These are phyloP conservation scores for Sepiola atlantica DNA, from an alignment of 2,888 invertebrate genomes.

Conservation along the genomic window DNA sequence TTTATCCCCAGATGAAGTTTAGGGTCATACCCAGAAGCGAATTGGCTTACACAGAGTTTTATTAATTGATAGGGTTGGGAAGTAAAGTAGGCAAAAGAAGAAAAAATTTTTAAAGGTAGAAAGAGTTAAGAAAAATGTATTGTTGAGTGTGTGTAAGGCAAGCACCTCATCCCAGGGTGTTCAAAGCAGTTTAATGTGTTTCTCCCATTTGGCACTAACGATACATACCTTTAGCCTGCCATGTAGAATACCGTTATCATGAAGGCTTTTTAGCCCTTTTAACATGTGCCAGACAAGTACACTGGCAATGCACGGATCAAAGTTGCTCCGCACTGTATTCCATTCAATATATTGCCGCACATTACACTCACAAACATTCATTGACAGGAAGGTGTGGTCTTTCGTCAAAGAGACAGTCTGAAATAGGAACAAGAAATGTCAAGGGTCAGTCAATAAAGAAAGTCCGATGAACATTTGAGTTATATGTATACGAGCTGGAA, in stretches of 20 bases:
- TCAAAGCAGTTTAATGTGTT: no score
- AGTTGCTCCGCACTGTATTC: slow-evolving; percentile 53
- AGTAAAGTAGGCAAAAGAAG: no score
- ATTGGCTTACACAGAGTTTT: no score
- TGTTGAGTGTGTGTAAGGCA: no score
- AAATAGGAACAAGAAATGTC: slow-evolving; percentile 32
- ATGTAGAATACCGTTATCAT: slow-evolving; percentile 64
- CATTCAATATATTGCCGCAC: slow-evolving; percentile 64
- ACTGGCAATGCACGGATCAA: slow-evolving; percentile 55
- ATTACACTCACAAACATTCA: slow-evolving; percentile 68
- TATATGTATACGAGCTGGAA: no score
- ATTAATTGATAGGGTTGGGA: no score
- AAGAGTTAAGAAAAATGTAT: no score
- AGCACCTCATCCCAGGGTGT: no score
- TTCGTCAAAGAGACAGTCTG: slow-evolving; percentile 62
- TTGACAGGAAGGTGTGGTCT: slow-evolving; percentile 62
- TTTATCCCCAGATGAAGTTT: no score
- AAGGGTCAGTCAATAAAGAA: background rate
- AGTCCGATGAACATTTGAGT: no score
- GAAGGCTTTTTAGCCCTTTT: slow-evolving; percentile 66
- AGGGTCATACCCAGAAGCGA: no score
- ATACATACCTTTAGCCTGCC: slow-evolving; percentile 66
- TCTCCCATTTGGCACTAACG: background rate
- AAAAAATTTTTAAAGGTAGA: no score
- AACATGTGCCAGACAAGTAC: slow-evolving; percentile 68